These are phyloP conservation scores for Ataeniobius toweri DNA, from an alignment of 2,797 vertebrate genomes.

Conservation along the genomic window DNA sequence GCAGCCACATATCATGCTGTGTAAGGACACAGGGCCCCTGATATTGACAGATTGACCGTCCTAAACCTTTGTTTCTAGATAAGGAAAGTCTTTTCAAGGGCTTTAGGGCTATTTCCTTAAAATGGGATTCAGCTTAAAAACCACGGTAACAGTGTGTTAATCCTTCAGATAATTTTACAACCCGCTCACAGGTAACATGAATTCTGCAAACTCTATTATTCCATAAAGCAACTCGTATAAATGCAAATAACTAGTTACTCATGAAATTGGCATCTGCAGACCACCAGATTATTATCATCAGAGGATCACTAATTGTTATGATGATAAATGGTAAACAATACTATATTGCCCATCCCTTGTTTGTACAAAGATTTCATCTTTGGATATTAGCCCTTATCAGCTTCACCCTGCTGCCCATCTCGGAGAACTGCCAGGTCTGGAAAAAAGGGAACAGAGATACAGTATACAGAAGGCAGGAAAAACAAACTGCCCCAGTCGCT, in stretches of 20 bases:
- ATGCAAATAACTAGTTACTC: not conserved
- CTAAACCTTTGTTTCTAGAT: too few species aligned
- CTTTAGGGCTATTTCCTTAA: too few species aligned
- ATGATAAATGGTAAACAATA: not conserved
- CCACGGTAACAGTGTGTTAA: too few species aligned
- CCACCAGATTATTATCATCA: not conserved
- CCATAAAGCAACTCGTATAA: too few species aligned
- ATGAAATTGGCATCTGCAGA: not conserved
- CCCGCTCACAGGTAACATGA: too few species aligned
- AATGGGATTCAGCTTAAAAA: too few species aligned
- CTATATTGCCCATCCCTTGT: not conserved
- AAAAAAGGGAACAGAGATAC: conserved; percentile 21
- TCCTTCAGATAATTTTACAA: too few species aligned
- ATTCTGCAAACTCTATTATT: too few species aligned
- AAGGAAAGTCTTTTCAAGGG: too few species aligned
- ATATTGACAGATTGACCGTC: not conserved
- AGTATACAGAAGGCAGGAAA: conserved; percentile 28
- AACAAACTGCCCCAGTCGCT: conserved; percentile 29
- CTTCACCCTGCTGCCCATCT: conserved; percentile 9
- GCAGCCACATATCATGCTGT: not conserved
- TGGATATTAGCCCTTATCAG: conserved; percentile 32
- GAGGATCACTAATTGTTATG: not conserved
- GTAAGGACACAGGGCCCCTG: not conserved
- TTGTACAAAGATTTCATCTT: conserved; percentile 35
- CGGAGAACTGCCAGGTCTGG: conserved; percentile 17